Evolutionary conservation across 2,113 vertebrate species (phyloP).

Genomic region (Entelurus aequoreus): DNA sequence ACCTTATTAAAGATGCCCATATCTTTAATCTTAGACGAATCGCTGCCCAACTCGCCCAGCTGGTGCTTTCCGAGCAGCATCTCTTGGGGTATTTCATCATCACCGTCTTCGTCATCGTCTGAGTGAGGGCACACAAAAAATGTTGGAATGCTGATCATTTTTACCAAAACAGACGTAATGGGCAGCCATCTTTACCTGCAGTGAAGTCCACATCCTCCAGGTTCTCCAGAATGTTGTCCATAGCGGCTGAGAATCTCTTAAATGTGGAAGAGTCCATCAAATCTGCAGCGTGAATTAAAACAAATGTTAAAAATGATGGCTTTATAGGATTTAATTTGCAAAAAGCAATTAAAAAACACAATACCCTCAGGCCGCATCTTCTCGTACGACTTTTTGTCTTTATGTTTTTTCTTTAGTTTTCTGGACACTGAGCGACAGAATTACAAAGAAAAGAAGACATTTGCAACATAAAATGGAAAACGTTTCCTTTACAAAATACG

Average conservation of each 20-base stretch:
- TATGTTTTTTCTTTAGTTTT: slow-evolving; percentile 94
- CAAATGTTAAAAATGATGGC: neutral
- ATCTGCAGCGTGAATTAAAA: slow-evolving; percentile 67
- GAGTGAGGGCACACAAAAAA: slow-evolving; percentile 25
- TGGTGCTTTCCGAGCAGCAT: slow-evolving; percentile 92
- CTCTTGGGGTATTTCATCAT: slow-evolving; percentile 94
- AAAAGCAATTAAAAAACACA: neutral
- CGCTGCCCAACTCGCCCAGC: slow-evolving; percentile 85
- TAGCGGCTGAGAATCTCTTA: slow-evolving; percentile 85
- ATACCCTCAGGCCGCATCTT: slow-evolving; percentile 78
- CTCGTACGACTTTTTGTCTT: slow-evolving; percentile 88
- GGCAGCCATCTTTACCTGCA: slow-evolving; percentile 72
- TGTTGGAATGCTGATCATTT: slow-evolving; percentile 1
- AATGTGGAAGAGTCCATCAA: slow-evolving; percentile 96
- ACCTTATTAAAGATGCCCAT: slow-evolving; percentile 96
- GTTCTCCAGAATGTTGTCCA: slow-evolving; percentile 91
- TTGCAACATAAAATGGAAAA: neutral
- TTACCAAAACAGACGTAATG: neutral
- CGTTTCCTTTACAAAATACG: neutral
- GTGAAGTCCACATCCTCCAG: slow-evolving; percentile 94
- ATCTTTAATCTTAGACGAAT: slow-evolving; percentile 95
- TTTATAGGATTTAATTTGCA: neutral
- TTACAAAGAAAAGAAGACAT: slow-evolving; percentile 2
- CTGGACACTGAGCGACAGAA: slow-evolving; percentile 78
- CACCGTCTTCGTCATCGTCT: slow-evolving; percentile 57